Percentiles rank a stretch among this genome's conserved stretches.
Conservation (phyloP, 2,888 invertebrate species). For the Chaetogeoica ovagalla region DNA sequence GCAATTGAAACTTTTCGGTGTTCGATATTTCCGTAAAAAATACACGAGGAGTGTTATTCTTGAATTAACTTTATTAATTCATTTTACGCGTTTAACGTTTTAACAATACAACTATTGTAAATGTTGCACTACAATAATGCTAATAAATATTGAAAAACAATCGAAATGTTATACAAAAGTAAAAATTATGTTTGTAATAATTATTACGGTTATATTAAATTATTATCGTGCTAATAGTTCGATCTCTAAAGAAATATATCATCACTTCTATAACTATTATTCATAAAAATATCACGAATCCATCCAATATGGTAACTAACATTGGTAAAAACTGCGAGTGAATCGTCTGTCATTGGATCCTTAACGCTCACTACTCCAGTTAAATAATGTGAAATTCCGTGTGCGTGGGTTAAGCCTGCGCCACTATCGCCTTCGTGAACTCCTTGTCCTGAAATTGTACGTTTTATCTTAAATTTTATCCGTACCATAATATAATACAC, state of each 20-base stretch:
- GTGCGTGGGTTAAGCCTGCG: conserved; percentile 54
- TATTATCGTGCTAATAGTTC: no score
- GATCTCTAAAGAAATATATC: background rate
- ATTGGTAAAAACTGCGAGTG: conserved; percentile 38
- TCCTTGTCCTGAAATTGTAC: conserved; percentile 53
- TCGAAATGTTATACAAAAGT: background rate
- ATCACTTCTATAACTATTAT: conserved; percentile 12
- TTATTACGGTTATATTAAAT: background rate
- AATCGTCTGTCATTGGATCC: background rate
- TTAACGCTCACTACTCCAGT: conserved; percentile 55
- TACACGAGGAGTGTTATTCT: background rate
- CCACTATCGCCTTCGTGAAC: conserved; percentile 55
- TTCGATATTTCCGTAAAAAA: background rate
- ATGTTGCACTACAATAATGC: background rate
- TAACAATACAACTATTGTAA: no score
- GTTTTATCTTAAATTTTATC: background rate
- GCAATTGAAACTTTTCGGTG: background rate
- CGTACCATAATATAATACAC: background rate
- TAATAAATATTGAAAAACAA: background rate
- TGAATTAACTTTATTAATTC: background rate
- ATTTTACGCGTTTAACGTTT: no score
- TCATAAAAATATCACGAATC: conserved; percentile 24
- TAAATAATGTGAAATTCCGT: conserved; percentile 52
- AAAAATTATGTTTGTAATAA: background rate
- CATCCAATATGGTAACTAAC: conserved; percentile 24